Evolutionary conservation across 2,113 vertebrate species (phyloP).

Genomic region (Tursiops truncatus): DNA sequence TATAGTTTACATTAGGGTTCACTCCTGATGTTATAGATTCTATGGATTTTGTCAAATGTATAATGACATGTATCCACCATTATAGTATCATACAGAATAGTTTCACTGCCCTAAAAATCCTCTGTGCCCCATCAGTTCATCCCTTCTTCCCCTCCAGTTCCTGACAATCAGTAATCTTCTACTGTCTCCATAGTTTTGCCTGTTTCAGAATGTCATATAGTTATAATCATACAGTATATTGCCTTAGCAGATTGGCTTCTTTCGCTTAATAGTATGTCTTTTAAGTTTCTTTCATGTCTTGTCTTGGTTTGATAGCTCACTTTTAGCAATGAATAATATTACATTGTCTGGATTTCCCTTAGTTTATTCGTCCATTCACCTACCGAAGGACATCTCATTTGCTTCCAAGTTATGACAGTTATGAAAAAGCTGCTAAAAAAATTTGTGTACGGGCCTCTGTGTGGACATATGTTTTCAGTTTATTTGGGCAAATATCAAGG

Average conservation of each 20-base stretch:
- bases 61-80: too few species aligned
- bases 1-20: background rate
- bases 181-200: background rate
- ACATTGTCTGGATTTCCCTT: background rate
- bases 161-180: background rate
- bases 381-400: background rate
- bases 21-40: background rate
- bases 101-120: background rate
- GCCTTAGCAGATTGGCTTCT: background rate
- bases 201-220: background rate
- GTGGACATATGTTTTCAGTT: background rate
- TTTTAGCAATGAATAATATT: background rate
- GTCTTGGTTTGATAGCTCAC: background rate
- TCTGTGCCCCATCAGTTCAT: background rate
- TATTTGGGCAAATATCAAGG: background rate
- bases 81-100: background rate
- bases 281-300: background rate
- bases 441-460: background rate
- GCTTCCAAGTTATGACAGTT: background rate
- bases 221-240: background rate
- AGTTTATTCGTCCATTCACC: background rate
- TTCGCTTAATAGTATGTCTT: background rate
- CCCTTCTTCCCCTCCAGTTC: fast-evolving
- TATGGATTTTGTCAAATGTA: background rate
- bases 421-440: background rate